Base-by-base conservation (phyloP, 2,888 invertebrate species). In the Cosmopolites sordidus region DNA sequence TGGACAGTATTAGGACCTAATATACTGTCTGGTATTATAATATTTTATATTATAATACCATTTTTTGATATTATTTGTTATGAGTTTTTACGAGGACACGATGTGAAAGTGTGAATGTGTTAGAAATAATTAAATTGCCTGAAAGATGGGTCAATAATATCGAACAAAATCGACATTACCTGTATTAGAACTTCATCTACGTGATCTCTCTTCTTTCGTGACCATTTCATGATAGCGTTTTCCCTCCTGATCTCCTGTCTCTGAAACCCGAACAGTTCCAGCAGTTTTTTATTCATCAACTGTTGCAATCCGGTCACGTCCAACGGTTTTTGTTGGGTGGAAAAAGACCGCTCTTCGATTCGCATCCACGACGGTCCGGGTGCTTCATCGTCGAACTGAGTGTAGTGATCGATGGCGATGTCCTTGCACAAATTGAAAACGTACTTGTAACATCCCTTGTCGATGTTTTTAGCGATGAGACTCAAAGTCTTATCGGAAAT, bases 151-250 rank as follows among this genome's bases (percentile, higher is more conserved):
- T n/a, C n/a, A n/a, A n/a, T n/a, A n/a, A n/a, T n/a, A n/a, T n/a
- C n/a, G n/a, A n/a, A n/a, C n/a, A n/a, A n/a, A n/a, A n/a, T n/a
- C n/a, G n/a, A n/a, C n/a, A n/a, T 38, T 43, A 56, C 56, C 45
- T 56, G 44, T 84, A 86, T 81, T 49, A 88, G 74, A 51, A 87
- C 78, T 63, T 84, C 84, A 66, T 89, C 87, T 1, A 88, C 85
- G 58, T 82, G 78, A 68, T 88, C 87, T 39, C 82, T 72, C 61
- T 83, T 81, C 62, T 83, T 83, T 15, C 80, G 75, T 58, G 81
- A 82, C 78, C 83, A 83, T 56, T 80, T 77, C 64, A 80, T 78
- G 1, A 80, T 78, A 62, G 78, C 70, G 65, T 79, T 79, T 67
- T 84, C 79, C 30, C 42, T 42, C 56, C 79, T 76, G 60, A 76